phyloP scores from a whole-genome alignment of 2,797 vertebrate species.

The Darevskia mixta region DNA sequence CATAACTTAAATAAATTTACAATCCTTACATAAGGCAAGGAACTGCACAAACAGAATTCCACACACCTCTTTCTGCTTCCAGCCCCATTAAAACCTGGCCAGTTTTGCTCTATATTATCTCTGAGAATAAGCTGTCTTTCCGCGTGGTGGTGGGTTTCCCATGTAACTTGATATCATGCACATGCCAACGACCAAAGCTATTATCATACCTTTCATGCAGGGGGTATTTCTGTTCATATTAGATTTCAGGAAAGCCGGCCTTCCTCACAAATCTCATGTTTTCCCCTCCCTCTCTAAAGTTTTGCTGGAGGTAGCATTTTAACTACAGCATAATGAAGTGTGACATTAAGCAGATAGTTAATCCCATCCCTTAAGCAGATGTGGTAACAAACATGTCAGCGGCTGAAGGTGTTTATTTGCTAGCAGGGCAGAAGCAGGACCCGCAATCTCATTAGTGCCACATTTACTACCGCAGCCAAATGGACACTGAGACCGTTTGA shows the following conservation, averaged over 20 bases:
- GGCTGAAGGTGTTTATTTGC: conserved; percentile 66
- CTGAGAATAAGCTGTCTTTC: neutral
- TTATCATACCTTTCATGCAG: conserved; percentile 18
- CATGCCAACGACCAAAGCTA: conserved; percentile 26
- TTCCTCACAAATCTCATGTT: conserved; percentile 11
- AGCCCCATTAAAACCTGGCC: neutral
- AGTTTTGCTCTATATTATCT: conserved; percentile 14
- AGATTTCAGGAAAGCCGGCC: conserved; percentile 22
- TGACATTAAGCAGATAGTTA: conserved; percentile 48
- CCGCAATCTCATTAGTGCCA: conserved; percentile 57
- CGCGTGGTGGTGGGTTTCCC: neutral
- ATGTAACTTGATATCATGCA: conserved; percentile 8
- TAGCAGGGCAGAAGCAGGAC: conserved; percentile 51
- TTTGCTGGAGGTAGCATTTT: conserved; percentile 65
- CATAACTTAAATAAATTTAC: too few species aligned
- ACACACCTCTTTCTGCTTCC: neutral
- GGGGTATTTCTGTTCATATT: conserved; percentile 23
- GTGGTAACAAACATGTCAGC: conserved; percentile 62
- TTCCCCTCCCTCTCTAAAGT: conserved; percentile 18
- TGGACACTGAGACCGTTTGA: conserved; percentile 52
- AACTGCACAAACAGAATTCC: neutral
- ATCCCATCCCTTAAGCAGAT: conserved; percentile 61
- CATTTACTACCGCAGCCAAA: conserved; percentile 74
- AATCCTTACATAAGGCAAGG: too few species aligned
- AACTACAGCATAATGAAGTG: conserved; percentile 43